These are phyloP conservation scores for Barbus barbus DNA, from an alignment of 2,113 vertebrate genomes.

Conservation along the genomic window DNA sequence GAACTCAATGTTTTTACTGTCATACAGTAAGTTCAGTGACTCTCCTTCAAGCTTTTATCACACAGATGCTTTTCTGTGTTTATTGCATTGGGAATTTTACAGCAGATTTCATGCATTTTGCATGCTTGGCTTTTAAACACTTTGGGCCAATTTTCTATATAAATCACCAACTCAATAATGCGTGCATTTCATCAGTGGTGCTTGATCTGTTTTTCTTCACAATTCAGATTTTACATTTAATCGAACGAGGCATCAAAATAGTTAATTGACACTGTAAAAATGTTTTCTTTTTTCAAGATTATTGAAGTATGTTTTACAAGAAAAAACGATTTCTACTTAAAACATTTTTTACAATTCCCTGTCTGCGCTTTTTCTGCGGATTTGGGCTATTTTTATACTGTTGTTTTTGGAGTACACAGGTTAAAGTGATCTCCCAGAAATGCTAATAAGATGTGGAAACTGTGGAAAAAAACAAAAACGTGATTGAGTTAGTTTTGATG, in stretches of 20 bases:
- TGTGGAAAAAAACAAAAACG: no score
- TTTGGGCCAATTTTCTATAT: neutral
- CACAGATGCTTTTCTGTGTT: neutral
- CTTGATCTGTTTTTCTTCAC: neutral
- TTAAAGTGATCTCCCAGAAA: neutral
- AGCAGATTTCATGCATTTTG: neutral
- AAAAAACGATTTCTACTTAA: no score
- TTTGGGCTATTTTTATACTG: no score
- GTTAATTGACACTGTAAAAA: neutral
- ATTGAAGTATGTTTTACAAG: no score
- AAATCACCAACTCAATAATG: neutral
- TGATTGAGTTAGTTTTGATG: no score
- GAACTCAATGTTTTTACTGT: conserved; percentile 82
- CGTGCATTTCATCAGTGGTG: neutral
- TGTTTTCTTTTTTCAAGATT: no score
- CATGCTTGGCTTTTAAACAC: neutral
- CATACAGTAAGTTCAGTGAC: conserved; percentile 83
- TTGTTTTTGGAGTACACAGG: neutral
- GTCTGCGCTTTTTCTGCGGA: no score
- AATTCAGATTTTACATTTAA: neutral
- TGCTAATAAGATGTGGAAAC: no score
- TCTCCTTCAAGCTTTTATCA: conserved; percentile 17
- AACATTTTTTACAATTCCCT: no score
- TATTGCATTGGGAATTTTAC: neutral
- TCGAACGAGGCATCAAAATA: no score